Evolutionary conservation across 2,888 invertebrate species (phyloP).

Genomic region (Drosophila crucigera): DNA sequence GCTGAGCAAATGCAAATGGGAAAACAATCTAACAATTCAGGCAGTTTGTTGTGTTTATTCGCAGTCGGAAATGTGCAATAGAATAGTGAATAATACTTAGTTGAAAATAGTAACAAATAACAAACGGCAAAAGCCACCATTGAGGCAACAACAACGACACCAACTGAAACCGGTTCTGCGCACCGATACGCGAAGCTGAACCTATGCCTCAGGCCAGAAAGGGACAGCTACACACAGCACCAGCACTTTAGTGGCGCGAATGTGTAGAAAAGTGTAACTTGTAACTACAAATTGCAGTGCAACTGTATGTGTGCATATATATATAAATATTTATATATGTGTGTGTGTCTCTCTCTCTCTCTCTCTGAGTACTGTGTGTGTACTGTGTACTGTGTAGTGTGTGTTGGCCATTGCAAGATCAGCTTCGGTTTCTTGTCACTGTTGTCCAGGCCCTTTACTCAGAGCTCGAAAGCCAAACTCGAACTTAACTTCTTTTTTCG

Average conservation of each 20-base stretch:
- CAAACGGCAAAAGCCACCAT: constrained; percentile 53
- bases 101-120: constrained; percentile 36
- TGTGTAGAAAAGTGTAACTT: constrained; percentile 72
- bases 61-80: constrained; percentile 35
- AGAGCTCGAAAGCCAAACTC: constrained; percentile 58
- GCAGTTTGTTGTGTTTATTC: background rate
- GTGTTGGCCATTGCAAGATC: constrained; percentile 67
- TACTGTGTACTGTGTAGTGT: constrained; percentile 3
- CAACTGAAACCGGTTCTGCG: constrained; percentile 71
- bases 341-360: constrained; percentile 1
- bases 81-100: constrained; percentile 37
- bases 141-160: constrained; percentile 36
- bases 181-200: constrained; percentile 49
- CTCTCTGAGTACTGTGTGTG: constrained; percentile 7
- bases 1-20: constrained; percentile 1
- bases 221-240: constrained; percentile 64
- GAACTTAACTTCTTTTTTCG: constrained; percentile 49
- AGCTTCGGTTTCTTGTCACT: constrained; percentile 45
- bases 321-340: too few relatives aligned
- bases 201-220: constrained; percentile 65
- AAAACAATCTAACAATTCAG: constrained; percentile 4
- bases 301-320: constrained; percentile 29
- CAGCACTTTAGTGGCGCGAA: constrained; percentile 49
- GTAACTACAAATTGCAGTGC: constrained; percentile 75
- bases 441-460: constrained; percentile 33